Evolutionary conservation across 2,888 invertebrate genomes (phyloP).

Genomic region (Epistrophe grossulariae): DNA sequence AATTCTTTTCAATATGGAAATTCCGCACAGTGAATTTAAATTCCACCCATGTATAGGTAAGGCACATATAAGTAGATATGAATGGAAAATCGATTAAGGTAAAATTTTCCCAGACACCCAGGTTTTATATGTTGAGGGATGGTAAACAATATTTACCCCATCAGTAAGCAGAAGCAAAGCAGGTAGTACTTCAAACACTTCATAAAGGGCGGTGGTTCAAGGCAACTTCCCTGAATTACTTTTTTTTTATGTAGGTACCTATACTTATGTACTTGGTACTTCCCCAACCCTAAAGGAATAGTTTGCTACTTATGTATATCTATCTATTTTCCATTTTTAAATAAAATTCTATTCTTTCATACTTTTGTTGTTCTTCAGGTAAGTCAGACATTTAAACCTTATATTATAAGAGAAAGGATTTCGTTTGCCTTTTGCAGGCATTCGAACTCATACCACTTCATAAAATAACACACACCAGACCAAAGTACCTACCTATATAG

Average conservation of each 20-base stretch:
- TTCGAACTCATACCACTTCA: background rate
- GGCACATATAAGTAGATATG: background rate
- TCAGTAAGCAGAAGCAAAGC: slow-evolving; percentile 1
- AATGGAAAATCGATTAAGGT: slow-evolving; percentile 54
- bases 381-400: slow-evolving; percentile 46
- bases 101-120: slow-evolving; percentile 60
- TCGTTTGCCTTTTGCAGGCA: background rate
- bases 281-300: slow-evolving; percentile 21
- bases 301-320: background rate
- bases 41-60: slow-evolving; percentile 17
- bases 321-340: slow-evolving; percentile 2
- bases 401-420: slow-evolving; percentile 13
- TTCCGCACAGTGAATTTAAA: slow-evolving; percentile 56
- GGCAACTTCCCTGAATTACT: slow-evolving; percentile 60
- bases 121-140: slow-evolving; percentile 18
- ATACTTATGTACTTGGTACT: background rate
- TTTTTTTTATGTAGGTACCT: background rate
- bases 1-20: slow-evolving; percentile 37
- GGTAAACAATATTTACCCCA: slow-evolving; percentile 10
- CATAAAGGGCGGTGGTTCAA: slow-evolving; percentile 63
- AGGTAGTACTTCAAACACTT: slow-evolving; percentile 31
- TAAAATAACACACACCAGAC: slow-evolving; percentile 2
- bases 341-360: background rate
- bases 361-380: slow-evolving; percentile 9
- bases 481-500: background rate